Evolutionary conservation across 2,888 invertebrate species (phyloP), one percentile per base, ranked within the genome.

Genomic region (Megamerina dolium): DNA sequence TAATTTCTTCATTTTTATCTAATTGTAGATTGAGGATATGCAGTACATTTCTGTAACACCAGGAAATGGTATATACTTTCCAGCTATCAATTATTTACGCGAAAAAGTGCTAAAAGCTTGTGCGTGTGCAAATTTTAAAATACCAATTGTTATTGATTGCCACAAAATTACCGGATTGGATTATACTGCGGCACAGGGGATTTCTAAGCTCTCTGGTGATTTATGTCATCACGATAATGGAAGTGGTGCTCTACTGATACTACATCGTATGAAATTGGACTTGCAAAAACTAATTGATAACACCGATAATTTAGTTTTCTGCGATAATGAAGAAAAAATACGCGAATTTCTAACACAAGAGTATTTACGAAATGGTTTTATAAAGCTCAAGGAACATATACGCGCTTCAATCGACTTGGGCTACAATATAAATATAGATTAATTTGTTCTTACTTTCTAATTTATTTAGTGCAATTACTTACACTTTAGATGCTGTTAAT

Each of bases 1-100:
- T 37, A 10, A 17, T 10, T 20, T 26, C 9, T 13, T 4, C 2
- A 4, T 13, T 18, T 16, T 9, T 18, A 17, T 23, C n/a, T 33
- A 29, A 40, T 23, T 13, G 6, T 37, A 78, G 77, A 68, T 73
- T 21, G 76, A 75, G n/a, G 66, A 65, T 4, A 68, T 76, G 51
- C 75, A 78, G 46, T 83, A 78, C 52, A 66, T 82, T 8, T 66
- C 77, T 13, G 74, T 84, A 23, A 80, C 77, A 48, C 83, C 85
- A 2, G 78, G 82, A 55, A 72, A 79, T 46, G 84, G 83, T 29
- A 72, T 87, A 42, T 80, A 79, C 62, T 89, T 85, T 70, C 81
- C 87, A 32, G 82, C 83, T 41, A 79, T 82, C 19, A 83, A 84
- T 66, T 78, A 78, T 58, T 66, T 86, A 32, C 74, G 78, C 2